phyloP scores from a whole-genome alignment of 2,113 vertebrate genomes.

The Falcunculus frontatus region DNA sequence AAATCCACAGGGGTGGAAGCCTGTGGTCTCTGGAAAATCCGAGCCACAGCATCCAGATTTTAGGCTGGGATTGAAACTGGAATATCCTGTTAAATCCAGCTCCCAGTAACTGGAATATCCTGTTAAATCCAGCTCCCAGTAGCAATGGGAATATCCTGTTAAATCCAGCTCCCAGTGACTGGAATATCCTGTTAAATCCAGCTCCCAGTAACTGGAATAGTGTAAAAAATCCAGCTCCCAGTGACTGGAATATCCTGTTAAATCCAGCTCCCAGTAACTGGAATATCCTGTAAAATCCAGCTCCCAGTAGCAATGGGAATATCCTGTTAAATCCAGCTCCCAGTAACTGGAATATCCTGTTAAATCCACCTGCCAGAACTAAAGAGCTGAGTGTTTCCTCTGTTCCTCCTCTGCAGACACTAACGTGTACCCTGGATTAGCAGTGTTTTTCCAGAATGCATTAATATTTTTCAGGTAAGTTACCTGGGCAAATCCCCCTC shows the following conservation, averaged over 20 bases:
- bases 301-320: neutral
- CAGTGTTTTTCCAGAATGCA: conserved; percentile 93
- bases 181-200: neutral
- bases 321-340: neutral
- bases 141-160: neutral
- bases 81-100: neutral
- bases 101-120: neutral
- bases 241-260: neutral
- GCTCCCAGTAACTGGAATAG: neutral
- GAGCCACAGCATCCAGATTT: neutral
- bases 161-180: neutral
- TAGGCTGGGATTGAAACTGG: neutral
- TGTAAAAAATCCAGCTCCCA: neutral
- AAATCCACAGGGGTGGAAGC: neutral
- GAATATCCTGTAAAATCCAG: fast-evolving
- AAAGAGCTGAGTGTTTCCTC: neutral
- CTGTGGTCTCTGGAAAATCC: neutral
- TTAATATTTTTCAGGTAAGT: conserved; percentile 94
- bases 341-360: fast-evolving
- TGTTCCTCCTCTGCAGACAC: conserved; percentile 62
- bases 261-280: neutral
- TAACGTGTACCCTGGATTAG: conserved; percentile 86
- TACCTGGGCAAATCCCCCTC: neutral
- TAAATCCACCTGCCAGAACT: neutral
- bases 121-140: neutral